Conservation (phyloP, 2,888 invertebrate genomes). For the Orchesellides sinensis region DNA sequence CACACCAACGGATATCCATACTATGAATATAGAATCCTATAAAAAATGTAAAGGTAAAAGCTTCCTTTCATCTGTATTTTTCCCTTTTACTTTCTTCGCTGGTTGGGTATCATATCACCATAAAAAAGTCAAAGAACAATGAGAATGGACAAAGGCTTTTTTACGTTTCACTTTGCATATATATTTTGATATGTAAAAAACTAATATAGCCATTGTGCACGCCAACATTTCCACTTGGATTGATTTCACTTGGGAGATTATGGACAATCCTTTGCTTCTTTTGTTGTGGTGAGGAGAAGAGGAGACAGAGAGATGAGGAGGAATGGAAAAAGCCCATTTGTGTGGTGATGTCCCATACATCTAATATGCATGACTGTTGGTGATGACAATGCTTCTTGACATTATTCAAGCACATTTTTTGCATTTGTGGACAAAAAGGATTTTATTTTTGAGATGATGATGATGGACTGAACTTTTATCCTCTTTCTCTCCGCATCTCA, state of each 20-base stretch:
- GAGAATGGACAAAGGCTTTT: too few relatives aligned
- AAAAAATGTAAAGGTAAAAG: not conserved
- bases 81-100: too few relatives aligned
- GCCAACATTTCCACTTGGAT: conserved; percentile 58
- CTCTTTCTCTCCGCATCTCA: conserved; percentile 24
- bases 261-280: conserved; percentile 63
- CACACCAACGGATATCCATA: not conserved
- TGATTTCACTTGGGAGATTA: conserved; percentile 65
- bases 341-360: not conserved
- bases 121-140: too few relatives aligned
- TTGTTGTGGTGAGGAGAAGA: conserved; percentile 28
- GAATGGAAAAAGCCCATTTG: too few relatives aligned
- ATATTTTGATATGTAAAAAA: too few relatives aligned
- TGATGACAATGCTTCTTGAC: too few relatives aligned
- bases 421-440: conserved; percentile 38
- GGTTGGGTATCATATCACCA: not conserved
- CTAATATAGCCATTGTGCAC: conserved; percentile 2
- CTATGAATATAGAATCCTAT: too few relatives aligned
- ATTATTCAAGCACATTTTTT: not conserved
- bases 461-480: not conserved
- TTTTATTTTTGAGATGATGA: conserved; percentile 39
- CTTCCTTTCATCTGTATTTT: not conserved
- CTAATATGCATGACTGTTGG: not conserved
- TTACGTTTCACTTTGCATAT: not conserved
- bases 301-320: not conserved